Evolutionary conservation across 2,888 invertebrate genomes (phyloP).

Genomic region (Pomacea canaliculata): DNA sequence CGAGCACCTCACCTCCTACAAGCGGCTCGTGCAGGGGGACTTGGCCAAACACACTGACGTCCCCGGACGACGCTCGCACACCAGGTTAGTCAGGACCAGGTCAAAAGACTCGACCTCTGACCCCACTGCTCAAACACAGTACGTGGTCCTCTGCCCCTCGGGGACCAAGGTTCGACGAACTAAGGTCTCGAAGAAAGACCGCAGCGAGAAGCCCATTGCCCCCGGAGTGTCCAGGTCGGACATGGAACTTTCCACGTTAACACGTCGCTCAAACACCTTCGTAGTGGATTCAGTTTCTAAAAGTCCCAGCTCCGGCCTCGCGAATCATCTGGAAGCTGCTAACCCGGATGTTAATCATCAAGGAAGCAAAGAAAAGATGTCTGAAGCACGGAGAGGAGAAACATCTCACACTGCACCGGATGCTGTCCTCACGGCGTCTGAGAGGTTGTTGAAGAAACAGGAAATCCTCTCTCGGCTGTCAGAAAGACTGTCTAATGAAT

Average conservation of each 20-base stretch:
- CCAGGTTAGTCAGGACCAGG: conserved; percentile 1
- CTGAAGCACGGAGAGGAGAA: too few relatives aligned
- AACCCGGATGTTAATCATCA: too few relatives aligned
- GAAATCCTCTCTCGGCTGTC: too few relatives aligned
- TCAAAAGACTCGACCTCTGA: not conserved
- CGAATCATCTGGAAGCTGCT: too few relatives aligned
- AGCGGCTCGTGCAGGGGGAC: conserved; percentile 7
- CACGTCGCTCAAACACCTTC: conserved; percentile 13
- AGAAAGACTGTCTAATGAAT: not conserved
- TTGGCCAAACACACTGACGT: not conserved
- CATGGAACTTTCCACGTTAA: not conserved
- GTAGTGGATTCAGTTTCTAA: conserved; percentile 1
- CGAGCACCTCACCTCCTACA: not conserved
- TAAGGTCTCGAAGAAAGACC: not conserved
- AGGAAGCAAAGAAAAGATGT: too few relatives aligned
- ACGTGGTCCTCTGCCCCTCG: not conserved
- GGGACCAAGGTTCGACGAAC: not conserved
- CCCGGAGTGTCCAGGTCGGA: not conserved
- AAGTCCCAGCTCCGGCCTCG: too few relatives aligned
- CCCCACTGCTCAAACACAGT: not conserved
- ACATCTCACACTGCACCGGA: too few relatives aligned
- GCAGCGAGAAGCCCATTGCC: not conserved
- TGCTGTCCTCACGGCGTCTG: too few relatives aligned
- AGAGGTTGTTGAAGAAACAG: too few relatives aligned
- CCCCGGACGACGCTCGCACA: not conserved